A percentile compares a stretch with the other conserved stretches of the same genome.
phyloP scores from a whole-genome alignment of 2,797 vertebrate species.

The Falco biarmicus region DNA sequence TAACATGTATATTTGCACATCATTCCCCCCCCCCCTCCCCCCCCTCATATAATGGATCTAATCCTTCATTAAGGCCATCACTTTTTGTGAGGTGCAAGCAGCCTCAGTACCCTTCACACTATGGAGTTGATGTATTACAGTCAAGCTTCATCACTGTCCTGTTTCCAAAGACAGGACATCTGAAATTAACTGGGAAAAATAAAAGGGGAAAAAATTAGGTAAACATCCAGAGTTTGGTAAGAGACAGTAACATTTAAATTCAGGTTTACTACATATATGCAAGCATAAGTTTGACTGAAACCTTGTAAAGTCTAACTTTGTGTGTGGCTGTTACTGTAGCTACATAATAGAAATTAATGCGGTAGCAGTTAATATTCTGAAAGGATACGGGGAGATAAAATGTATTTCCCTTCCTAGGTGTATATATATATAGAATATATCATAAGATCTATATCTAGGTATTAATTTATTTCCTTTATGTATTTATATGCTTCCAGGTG shows the following conservation, averaged over 20 bases:
- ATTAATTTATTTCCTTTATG: not conserved
- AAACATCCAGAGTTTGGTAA: not conserved
- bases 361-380: not conserved
- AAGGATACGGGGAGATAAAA: not conserved
- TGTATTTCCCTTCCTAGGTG: not conserved
- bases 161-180: not conserved
- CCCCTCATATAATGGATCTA: not conserved
- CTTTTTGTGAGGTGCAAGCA: not conserved
- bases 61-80: not conserved
- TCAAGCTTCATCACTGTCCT: not conserved
- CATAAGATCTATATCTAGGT: not conserved
- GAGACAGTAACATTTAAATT: not conserved
- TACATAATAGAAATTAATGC: not conserved
- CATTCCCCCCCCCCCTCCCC: rapidly evolving
- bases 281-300: not conserved
- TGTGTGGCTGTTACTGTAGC: not conserved
- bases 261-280: not conserved
- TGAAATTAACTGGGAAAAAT: not conserved
- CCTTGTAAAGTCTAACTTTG: not conserved
- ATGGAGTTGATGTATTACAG: not conserved
- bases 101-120: not conserved
- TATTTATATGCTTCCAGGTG: not conserved
- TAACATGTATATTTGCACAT: not conserved
- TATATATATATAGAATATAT: not conserved
- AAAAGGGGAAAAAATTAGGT: not conserved